phyloP scores from a whole-genome alignment of 2,113 vertebrate genomes.

The Sclerurus mexicanus region DNA sequence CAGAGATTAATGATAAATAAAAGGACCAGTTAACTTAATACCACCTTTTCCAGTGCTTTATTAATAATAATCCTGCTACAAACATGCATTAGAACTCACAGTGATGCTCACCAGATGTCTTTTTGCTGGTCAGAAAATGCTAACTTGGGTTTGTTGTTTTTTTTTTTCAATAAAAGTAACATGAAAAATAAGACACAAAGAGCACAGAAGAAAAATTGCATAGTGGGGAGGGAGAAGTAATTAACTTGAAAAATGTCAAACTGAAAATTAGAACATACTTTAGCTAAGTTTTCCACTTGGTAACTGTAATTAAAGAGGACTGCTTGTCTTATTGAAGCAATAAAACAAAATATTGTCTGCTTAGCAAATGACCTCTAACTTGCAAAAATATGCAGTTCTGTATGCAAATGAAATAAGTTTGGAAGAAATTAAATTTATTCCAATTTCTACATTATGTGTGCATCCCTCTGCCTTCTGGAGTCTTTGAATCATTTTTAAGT shows the following conservation, averaged over 20 bases:
- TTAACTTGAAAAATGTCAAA: slow-evolving; percentile 48
- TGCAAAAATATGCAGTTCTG: not conserved
- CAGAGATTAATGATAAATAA: slow-evolving; percentile 16
- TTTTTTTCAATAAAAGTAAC: not conserved
- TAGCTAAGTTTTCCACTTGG: not conserved
- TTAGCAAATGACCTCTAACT: slow-evolving; percentile 2
- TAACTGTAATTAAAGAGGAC: slow-evolving; percentile 25
- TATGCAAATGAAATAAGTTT: not conserved
- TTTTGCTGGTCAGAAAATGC: not conserved
- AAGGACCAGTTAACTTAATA: slow-evolving; percentile 3
- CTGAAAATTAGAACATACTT: slow-evolving; percentile 37
- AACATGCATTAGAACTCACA: not conserved
- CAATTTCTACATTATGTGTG: not conserved
- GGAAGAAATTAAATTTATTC: not conserved
- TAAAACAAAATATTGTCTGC: slow-evolving; percentile 26
- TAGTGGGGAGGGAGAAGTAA: not conserved
- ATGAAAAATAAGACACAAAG: slow-evolving; percentile 10
- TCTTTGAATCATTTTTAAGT: not conserved
- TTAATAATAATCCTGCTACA: slow-evolving; percentile 10
- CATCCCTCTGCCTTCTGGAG: not conserved
- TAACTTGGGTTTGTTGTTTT: not conserved
- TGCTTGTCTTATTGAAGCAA: slow-evolving; percentile 10
- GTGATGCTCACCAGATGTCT: slow-evolving; percentile 37
- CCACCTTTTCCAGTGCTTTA: slow-evolving; percentile 13
- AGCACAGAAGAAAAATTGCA: slow-evolving; percentile 9